Base-by-base conservation (phyloP, 1,140 invertebrate species). In the Diorhabda carinulata region DNA sequence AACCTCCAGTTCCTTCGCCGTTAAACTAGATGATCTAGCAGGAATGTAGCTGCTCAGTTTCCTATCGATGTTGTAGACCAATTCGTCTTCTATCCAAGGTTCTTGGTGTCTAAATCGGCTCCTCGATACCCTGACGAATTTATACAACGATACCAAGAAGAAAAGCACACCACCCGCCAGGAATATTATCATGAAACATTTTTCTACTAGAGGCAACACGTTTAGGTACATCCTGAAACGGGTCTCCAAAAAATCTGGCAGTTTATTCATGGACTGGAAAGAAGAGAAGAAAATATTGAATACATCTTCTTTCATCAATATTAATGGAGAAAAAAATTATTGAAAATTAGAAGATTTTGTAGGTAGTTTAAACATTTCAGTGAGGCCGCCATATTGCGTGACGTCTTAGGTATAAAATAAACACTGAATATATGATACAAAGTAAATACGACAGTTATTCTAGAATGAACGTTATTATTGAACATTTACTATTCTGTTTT, bases 151-250 rank as follows among this genome's bases (percentile, higher is more conserved):
- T 64, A 79, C 78, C 0, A 85, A 59, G 2, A 90, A 77, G 43
- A 86, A 83, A 7, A 84, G 72, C 2, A 81, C 70, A 2, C 89
- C 89, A 4, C 83, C 67, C 0, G 86, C 40, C 41, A 92, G 85
- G 0, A 86, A 77, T 0, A 83, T 64, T 79, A 90, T 92, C 74
- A 86, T 87, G 0, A 84, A 76, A 0, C 84, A 75, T 10, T 83
- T 79, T 77, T 90, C 86, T 0, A 86, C 78, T 0, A 86, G 68
- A 3, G 91, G 91, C 4, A 91, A 74, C 2, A 90, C 81, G 67
- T 90, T 89, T 2, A 93, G 76, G 70, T 92, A 92, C 1, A 93
- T 77, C 71, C 86, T 85, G 77, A 94, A 92, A n/a, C 86, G 86
- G 3, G 82, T 80, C 43, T 85, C 83, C 74, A 93, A 78, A 0